Percentiles rank a stretch among this genome's conserved stretches.
Evolutionary conservation across 2,888 invertebrate species (phyloP).

Genomic region (Nudaria mundana): DNA sequence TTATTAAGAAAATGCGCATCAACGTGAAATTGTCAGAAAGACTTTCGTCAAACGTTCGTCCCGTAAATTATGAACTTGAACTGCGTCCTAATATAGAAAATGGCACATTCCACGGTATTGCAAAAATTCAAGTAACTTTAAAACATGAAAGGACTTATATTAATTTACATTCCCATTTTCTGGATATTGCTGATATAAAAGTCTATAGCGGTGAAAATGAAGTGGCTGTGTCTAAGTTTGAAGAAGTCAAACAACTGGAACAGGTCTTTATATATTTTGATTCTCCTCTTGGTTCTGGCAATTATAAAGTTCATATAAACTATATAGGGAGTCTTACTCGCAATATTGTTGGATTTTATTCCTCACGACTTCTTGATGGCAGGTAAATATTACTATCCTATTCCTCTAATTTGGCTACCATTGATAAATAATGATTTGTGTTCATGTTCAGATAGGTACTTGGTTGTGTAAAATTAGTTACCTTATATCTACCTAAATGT

Average conservation of each 20-base stretch:
- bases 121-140: slow-evolving; percentile 60
- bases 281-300: slow-evolving; percentile 45
- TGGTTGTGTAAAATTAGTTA: too few relatives aligned
- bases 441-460: too few relatives aligned
- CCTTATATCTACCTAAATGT: too few relatives aligned
- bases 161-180: slow-evolving; percentile 81
- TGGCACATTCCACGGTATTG: slow-evolving; percentile 57
- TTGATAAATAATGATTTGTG: too few relatives aligned
- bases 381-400: slow-evolving; percentile 51
- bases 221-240: slow-evolving; percentile 47
- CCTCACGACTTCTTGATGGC: slow-evolving; percentile 81
- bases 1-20: slow-evolving; percentile 37
- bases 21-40: slow-evolving; percentile 51
- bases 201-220: slow-evolving; percentile 45
- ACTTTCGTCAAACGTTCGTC: slow-evolving; percentile 51
- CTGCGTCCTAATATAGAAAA: slow-evolving; percentile 52
- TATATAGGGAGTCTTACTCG: slow-evolving; percentile 84
- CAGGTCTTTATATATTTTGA: slow-evolving; percentile 59
- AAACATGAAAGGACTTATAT: slow-evolving; percentile 60
- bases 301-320: slow-evolving; percentile 79
- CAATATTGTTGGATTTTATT: slow-evolving; percentile 88
- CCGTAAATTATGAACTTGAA: slow-evolving; percentile 59
- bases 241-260: slow-evolving; percentile 54
- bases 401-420: too few relatives aligned
- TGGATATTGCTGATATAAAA: slow-evolving; percentile 72